Base-by-base conservation (phyloP, 2,797 vertebrate genomes). In the Heteromormyrus szaboi region DNA sequence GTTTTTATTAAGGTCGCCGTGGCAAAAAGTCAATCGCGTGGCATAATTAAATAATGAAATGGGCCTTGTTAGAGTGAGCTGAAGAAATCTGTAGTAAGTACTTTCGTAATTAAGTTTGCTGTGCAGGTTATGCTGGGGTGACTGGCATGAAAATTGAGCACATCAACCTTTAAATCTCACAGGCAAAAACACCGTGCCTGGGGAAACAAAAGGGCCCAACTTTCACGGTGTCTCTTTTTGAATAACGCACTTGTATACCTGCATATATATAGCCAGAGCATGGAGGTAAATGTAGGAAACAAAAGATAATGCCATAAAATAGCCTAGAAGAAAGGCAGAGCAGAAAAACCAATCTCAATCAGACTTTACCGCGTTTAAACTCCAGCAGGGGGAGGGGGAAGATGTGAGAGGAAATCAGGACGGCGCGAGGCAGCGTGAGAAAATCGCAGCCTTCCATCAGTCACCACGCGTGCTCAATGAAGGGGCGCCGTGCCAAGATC, bases 21-120 rank as follows among this genome's bases (percentile, higher is more conserved):
- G n/a, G 81, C 81, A 84, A 48, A 50, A 84, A 12, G n/a, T 48
- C 46, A 22, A 29, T 12, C 1, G 7, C 81, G 7, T 2, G 19
- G 81, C n/a, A 22, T 22, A 84, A 84, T 84, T 84, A 50, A 84
- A 84, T 84, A 84, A 84, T 22, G 50, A 50, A 33, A 84, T 22
- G 46, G 11, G 81, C 46, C 81, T 84, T 46, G n/a, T 54, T n/a
- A 54, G 48, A 33, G 9, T 37, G 85, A 56, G 48, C 48, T 53
- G 83, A 22, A 22, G 84, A 85, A 33, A 29, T 29, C 22, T 12
- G 46, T 53, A 29, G 48, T 37, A 29, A 54, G 84, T 29, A 59
- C 50, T 33, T 41, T 3, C 85, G 12, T 54, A 54, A 86, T 54
- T 51, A 33, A 3, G 50, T 56, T 86, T 56, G 51, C 50, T 56